Conservation (phyloP, 2,888 invertebrate species). For the Pheosia tremula region DNA sequence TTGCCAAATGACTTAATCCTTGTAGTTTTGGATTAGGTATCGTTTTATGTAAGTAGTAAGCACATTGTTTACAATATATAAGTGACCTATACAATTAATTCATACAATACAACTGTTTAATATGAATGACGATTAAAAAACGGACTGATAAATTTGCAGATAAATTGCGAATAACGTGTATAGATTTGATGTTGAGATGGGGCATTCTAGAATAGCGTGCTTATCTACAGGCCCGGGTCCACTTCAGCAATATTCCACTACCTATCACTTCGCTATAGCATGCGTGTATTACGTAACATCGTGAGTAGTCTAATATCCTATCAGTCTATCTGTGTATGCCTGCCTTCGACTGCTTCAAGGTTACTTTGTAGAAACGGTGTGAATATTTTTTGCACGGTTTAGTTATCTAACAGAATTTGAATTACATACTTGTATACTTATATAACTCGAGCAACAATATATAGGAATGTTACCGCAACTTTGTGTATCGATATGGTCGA, state of each 20-base stretch:
- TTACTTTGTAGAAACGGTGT: not conserved
- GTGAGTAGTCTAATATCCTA: not conserved
- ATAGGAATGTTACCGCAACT: not conserved
- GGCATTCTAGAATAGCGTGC: constrained; percentile 8
- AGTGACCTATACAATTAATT: not conserved
- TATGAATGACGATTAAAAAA: not conserved
- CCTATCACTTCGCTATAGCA: not conserved
- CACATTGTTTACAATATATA: no score
- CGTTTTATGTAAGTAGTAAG: no score
- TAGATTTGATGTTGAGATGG: constrained; percentile 6
- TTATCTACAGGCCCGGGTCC: not conserved
- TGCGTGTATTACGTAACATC: not conserved
- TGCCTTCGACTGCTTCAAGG: not conserved
- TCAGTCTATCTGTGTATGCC: not conserved
- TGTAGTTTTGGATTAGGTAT: no score
- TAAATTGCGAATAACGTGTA: constrained; percentile 1
- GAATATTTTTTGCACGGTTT: not conserved
- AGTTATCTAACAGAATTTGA: not conserved
- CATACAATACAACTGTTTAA: not conserved
- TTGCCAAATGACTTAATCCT: no score
- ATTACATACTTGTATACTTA: not conserved
- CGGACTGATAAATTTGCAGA: constrained; percentile 2
- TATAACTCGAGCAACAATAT: not conserved
- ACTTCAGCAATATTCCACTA: not conserved
- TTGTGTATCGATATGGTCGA: not conserved